Evolutionary conservation across 2,888 invertebrate species (phyloP), one percentile per base, ranked within the genome.

Genomic region (Troilus luridus): DNA sequence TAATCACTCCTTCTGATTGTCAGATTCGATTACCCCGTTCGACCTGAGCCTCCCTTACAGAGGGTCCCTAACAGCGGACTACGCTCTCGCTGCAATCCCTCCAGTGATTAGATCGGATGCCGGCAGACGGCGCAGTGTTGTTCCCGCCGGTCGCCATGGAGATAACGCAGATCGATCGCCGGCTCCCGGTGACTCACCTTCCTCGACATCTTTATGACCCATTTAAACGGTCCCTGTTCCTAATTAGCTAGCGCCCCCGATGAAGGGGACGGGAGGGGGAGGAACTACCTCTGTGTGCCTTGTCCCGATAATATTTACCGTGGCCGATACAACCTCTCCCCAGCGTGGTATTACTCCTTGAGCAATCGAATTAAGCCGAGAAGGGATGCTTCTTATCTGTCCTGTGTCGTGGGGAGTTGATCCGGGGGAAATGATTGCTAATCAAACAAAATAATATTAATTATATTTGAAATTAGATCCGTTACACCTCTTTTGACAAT

Each of bases 131-230:
- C 85, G 85, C 85, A 60, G 88, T 88, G 59, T 59, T 88, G 59
- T 59, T 58, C 88, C 88, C 88, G 58, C 58, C 67, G 72, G 90
- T 90, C 72, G 90, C 90, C 90, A 90, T 90, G 90, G 90, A 72
- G 24, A 90, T 72, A 41, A 27, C 62, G 88, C 58, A 59, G 90
- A 62, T 88, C 90, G 54, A 85, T 88, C 85, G 27, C 10, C 58
- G 3, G 24, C 85, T 85, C 90, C 64, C 88, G 41, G 62, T 90
- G 77, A 58, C 90, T 77, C 90, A 58, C 90, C 81, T 81, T 72
- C 90, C 90, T 90, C 77, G 85, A 85, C 85, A 85, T 90, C 90
- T 90, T 88, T 90, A 85, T 90, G 88, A 88, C 90, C 88, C 90
- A 64, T 88, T 90, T 90, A 90, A 90, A 90, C 56, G 56, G 77